Percentiles rank a stretch among this genome's conserved stretches.
These are phyloP conservation scores for Eriosoma lanigerum DNA, from an alignment of 1,140 invertebrate genomes.

Conservation along the genomic window DNA sequence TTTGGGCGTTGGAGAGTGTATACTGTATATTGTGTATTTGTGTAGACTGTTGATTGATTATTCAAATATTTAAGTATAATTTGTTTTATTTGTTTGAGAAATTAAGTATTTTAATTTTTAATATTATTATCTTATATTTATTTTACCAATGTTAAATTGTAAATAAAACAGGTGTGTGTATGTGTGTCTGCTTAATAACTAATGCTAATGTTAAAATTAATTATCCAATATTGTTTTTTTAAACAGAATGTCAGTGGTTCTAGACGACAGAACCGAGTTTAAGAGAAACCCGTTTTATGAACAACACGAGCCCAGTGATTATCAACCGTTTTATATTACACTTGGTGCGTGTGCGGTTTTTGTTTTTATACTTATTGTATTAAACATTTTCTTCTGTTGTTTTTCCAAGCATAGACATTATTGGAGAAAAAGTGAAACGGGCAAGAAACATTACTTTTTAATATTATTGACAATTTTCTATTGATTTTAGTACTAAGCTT, in stretches of 20 bases:
- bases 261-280: slow-evolving; percentile 68
- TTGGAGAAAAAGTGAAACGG: slow-evolving; percentile 80
- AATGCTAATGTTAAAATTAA: background rate
- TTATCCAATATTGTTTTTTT: background rate
- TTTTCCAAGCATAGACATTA: slow-evolving; percentile 77
- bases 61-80: background rate
- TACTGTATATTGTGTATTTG: too few relatives aligned
- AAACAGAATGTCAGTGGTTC: slow-evolving; percentile 54
- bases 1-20: background rate
- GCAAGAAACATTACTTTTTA: slow-evolving; percentile 57
- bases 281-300: slow-evolving; percentile 68
- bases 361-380: slow-evolving; percentile 67
- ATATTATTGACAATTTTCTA: too few relatives aligned
- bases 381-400: slow-evolving; percentile 76
- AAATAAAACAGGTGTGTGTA: background rate
- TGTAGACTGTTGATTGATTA: too few relatives aligned
- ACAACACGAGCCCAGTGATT: slow-evolving; percentile 67
- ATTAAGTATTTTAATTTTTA: background rate
- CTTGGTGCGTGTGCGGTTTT: slow-evolving; percentile 75
- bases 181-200: too few relatives aligned
- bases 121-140: background rate
- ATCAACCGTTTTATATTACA: slow-evolving; percentile 74
- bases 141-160: background rate
- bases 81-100: background rate
- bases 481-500: background rate